Conservation (phyloP, 2,888 invertebrate species). For the Pediacus dermestoides region DNA sequence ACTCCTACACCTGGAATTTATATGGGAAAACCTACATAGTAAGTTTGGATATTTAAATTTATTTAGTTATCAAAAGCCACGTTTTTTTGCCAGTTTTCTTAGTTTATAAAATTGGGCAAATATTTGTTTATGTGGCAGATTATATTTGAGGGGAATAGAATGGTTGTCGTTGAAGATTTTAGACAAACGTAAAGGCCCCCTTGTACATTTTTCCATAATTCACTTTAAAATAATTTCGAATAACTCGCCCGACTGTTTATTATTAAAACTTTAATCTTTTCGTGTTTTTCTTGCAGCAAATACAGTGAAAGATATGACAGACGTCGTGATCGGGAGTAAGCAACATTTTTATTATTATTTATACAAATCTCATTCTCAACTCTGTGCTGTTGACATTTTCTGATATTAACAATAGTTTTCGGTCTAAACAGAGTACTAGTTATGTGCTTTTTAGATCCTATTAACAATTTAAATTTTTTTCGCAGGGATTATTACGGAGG, state of each 20-base stretch:
- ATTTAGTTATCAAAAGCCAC: neutral
- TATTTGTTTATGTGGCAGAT: constrained; percentile 15
- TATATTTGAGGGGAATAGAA: constrained; percentile 23
- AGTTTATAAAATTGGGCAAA: constrained; percentile 2
- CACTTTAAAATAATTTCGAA: constrained; percentile 1
- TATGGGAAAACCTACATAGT: constrained; percentile 89
- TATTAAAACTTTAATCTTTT: constrained; percentile 12
- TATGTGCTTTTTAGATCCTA: too few relatives aligned
- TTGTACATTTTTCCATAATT: constrained; percentile 18
- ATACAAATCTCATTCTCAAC: constrained; percentile 1
- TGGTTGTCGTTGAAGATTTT: constrained; percentile 23
- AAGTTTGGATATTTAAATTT: constrained; percentile 17
- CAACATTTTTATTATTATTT: constrained; percentile 18
- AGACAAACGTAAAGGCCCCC: constrained; percentile 28
- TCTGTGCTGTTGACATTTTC: constrained; percentile 15
- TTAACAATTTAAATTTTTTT: too few relatives aligned
- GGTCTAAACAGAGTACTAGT: too few relatives aligned
- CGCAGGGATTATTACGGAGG: constrained; percentile 32
- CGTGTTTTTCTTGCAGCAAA: constrained; percentile 33
- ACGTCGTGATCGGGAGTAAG: constrained; percentile 40
- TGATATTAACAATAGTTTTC: too few relatives aligned
- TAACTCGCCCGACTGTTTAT: neutral
- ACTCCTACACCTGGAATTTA: constrained; percentile 97
- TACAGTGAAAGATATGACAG: constrained; percentile 39
- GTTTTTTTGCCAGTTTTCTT: constrained; percentile 6